Conservation (phyloP, 2,113 vertebrate genomes). For the Paramormyrops kingsleyae region DNA sequence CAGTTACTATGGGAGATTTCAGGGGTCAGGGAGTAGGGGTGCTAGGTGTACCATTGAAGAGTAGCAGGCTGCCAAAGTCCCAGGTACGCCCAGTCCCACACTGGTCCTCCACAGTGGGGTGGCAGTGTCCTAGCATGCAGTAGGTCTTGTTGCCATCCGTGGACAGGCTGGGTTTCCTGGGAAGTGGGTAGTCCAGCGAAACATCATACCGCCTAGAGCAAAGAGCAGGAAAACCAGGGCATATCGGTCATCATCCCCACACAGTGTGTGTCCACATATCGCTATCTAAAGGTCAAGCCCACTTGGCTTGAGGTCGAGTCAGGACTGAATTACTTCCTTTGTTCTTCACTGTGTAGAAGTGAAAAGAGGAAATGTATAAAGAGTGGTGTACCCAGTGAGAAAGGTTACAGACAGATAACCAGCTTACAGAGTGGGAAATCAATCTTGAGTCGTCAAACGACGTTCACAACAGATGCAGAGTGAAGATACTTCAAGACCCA, state of each 20-base stretch:
- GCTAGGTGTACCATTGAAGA: conserved; percentile 72
- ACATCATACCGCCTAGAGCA: conserved; percentile 75
- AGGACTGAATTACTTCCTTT: neutral
- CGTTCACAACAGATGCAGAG: neutral
- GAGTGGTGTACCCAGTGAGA: neutral
- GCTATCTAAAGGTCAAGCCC: neutral
- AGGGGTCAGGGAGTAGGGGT: neutral
- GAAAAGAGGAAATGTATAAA: neutral
- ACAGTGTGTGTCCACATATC: neutral
- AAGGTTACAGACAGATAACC: neutral
- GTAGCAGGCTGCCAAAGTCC: conserved; percentile 79
- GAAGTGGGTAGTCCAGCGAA: conserved; percentile 80
- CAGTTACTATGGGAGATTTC: neutral
- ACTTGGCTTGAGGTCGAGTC: neutral
- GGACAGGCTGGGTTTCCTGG: conserved; percentile 84
- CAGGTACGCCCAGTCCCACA: conserved; percentile 60
- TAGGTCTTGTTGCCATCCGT: conserved; percentile 91
- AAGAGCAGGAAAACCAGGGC: neutral
- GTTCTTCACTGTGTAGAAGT: neutral
- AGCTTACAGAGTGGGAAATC: neutral
- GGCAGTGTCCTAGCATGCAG: conserved; percentile 85
- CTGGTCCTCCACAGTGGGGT: conserved; percentile 65
- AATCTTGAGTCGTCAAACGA: neutral
- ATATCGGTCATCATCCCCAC: neutral
- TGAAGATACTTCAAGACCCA: conserved; percentile 41